Percentiles rank a stretch among this genome's conserved stretches.
Evolutionary conservation across 2,113 vertebrate genomes (phyloP).

Genomic region (Corapipo altera): DNA sequence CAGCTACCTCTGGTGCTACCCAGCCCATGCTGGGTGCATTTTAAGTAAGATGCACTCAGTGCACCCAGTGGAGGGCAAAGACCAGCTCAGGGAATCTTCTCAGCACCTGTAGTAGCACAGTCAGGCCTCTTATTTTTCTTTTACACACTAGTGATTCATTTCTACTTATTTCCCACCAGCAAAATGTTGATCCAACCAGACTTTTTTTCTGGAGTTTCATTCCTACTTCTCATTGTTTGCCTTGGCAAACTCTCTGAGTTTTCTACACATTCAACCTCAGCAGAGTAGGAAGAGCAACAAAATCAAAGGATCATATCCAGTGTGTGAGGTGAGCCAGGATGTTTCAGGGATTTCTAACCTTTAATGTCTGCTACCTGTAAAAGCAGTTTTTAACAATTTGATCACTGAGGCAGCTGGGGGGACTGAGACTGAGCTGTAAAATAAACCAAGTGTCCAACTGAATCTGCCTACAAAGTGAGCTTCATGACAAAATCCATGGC

Average conservation of each 20-base stretch:
- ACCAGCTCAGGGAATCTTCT: background rate
- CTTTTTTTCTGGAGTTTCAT: background rate
- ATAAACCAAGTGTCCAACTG: background rate
- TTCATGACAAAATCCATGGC: background rate
- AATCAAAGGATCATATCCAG: background rate
- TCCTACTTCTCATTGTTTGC: background rate
- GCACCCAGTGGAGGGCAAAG: background rate
- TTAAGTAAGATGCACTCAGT: background rate
- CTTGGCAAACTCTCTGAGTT: background rate
- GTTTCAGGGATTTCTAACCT: background rate
- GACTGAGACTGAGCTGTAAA: background rate
- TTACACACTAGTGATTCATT: background rate
- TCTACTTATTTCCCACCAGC: background rate
- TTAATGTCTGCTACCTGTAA: too few species aligned
- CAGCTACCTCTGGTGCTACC: background rate
- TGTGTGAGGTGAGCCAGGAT: background rate
- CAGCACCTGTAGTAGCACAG: background rate
- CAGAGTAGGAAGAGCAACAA: background rate
- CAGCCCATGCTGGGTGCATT: accelerated
- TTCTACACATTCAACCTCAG: background rate
- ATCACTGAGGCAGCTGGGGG: background rate
- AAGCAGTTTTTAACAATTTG: background rate
- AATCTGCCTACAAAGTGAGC: background rate
- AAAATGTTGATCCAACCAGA: background rate
- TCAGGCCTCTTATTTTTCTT: background rate